phyloP scores from a whole-genome alignment of 2,113 vertebrate genomes.

The Campylomormyrus tamandua region DNA sequence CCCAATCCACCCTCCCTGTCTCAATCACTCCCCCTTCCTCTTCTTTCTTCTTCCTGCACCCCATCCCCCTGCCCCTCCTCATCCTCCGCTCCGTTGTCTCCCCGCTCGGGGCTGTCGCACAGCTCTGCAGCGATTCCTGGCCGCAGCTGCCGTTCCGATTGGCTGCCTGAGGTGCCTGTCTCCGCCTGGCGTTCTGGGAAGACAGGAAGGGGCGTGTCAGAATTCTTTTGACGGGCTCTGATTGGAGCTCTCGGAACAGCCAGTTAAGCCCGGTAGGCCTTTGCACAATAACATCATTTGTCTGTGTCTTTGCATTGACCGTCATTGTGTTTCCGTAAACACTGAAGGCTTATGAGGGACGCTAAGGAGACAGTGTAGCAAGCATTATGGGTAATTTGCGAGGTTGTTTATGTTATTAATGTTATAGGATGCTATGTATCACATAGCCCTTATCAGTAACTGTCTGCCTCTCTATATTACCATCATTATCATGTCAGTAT shows the following conservation, averaged over 20 bases:
- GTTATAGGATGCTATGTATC: not conserved
- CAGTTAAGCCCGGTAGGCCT: not conserved
- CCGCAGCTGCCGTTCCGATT: constrained; percentile 29
- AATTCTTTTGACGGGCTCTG: not conserved
- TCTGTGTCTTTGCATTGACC: not conserved
- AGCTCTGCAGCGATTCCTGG: not conserved
- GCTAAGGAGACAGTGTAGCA: not conserved
- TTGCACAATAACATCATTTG: not conserved
- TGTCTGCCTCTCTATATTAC: not conserved
- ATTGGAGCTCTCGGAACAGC: not conserved
- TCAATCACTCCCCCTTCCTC: constrained; percentile 45
- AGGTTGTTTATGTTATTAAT: not conserved
- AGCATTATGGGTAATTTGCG: not conserved
- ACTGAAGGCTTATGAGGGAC: not conserved
- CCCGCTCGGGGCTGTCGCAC: not conserved
- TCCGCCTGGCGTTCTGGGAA: constrained; percentile 40
- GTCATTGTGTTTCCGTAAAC: not conserved
- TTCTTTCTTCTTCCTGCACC: constrained; percentile 24
- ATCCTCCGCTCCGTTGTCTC: constrained; percentile 30
- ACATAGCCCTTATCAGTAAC: not conserved
- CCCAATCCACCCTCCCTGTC: constrained; percentile 14
- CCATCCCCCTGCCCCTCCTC: constrained; percentile 17
- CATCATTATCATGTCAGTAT: not conserved
- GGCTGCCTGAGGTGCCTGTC: constrained; percentile 28
- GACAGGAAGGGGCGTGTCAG: constrained; percentile 10